Conservation (phyloP, 2,888 invertebrate species). For the Meta bourneti region DNA sequence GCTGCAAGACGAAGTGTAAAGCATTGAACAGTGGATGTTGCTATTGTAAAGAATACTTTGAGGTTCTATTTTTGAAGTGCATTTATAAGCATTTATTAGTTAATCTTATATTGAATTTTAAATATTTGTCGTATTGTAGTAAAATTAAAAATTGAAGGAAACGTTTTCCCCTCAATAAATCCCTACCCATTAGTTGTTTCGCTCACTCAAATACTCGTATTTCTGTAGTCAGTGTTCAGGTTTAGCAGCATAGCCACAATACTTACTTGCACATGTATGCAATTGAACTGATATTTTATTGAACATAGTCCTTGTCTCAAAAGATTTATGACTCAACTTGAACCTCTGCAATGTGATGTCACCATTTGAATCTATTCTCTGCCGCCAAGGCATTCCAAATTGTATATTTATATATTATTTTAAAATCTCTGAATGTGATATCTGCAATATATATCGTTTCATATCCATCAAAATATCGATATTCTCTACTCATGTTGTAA, state of each 20-base stretch:
- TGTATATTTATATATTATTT: constrained; percentile 39
- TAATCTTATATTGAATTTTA: too few species aligned
- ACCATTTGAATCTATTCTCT: constrained; percentile 31
- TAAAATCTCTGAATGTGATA: constrained; percentile 57
- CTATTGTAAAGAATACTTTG: too few species aligned
- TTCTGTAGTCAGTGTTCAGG: constrained; percentile 26
- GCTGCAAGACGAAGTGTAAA: too few species aligned
- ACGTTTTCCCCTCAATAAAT: too few species aligned
- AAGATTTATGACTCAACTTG: too few species aligned
- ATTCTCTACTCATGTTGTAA: constrained; percentile 47
- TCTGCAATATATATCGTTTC: constrained; percentile 20
- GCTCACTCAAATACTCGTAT: constrained; percentile 14
- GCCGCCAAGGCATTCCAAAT: constrained; percentile 26
- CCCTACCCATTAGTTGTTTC: background rate
- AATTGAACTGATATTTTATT: constrained; percentile 42
- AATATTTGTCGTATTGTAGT: too few species aligned
- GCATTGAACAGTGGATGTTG: too few species aligned
- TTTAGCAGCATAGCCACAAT: constrained; percentile 23
- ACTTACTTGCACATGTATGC: constrained; percentile 29
- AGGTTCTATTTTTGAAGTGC: too few species aligned
- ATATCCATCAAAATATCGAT: constrained; percentile 25
- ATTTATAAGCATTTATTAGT: too few species aligned
- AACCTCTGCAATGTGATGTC: constrained; percentile 25
- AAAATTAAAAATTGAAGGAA: too few species aligned
- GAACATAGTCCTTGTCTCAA: constrained; percentile 24